Conservation (phyloP, 2,113 vertebrate genomes). For the Pelecanus crispus region DNA sequence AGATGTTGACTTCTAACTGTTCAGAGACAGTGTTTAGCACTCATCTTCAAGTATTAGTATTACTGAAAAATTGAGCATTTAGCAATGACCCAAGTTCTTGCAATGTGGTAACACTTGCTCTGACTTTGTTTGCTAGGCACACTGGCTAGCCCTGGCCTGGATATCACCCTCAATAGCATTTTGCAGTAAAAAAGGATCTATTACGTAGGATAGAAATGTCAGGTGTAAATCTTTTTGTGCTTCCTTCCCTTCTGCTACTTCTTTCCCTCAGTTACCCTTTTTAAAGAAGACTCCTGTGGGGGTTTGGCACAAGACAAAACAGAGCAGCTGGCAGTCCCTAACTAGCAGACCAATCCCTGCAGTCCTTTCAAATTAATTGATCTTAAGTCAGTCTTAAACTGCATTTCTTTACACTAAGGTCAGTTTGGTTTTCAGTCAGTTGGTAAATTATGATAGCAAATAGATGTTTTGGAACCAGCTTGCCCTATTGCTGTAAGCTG, state of each 20-base stretch:
- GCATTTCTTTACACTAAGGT: background rate
- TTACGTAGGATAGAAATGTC: background rate
- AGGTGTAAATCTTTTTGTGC: background rate
- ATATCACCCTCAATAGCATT: background rate
- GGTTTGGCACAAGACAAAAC: background rate
- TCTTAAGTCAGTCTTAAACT: background rate
- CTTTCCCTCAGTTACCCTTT: background rate
- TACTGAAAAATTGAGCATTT: background rate
- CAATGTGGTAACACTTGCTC: background rate
- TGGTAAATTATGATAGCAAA: background rate
- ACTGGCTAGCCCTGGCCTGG: background rate
- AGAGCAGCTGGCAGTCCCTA: background rate
- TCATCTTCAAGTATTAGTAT: background rate
- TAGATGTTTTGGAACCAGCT: background rate
- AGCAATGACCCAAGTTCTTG: background rate
- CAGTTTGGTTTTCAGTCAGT: background rate
- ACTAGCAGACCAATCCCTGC: background rate
- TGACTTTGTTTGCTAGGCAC: background rate
- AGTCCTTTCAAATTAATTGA: background rate
- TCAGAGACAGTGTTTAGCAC: background rate
- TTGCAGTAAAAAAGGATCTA: background rate
- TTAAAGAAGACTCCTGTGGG: background rate
- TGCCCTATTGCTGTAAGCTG: background rate
- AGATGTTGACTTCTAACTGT: background rate
- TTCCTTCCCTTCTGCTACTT: background rate